These are phyloP conservation scores for Euwallacea similis DNA, from an alignment of 1,140 invertebrate genomes.

Conservation along the genomic window DNA sequence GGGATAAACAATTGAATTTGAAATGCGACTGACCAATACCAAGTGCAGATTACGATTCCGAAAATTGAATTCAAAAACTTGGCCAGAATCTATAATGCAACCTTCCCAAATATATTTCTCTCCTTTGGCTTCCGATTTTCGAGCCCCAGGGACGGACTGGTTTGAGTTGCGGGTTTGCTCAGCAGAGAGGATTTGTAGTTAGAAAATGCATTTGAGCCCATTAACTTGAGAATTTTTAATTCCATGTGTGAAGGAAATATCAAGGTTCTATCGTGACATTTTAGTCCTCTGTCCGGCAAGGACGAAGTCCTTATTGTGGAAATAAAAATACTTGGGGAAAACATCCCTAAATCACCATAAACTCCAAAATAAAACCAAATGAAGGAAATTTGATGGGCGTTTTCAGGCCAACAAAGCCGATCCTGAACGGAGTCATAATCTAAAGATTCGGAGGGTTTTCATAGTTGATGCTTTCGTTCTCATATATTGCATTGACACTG, in stretches of 20 bases:
- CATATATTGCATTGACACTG: conserved; percentile 43
- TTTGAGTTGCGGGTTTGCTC: background rate
- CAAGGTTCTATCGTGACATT: too few species aligned
- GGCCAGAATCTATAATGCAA: conserved; percentile 54
- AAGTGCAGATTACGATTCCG: conserved; percentile 51
- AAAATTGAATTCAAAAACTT: conserved; percentile 57
- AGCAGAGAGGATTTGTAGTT: too few species aligned
- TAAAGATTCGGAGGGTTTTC: conserved; percentile 26
- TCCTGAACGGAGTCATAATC: conserved; percentile 8
- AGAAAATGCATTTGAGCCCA: too few species aligned
- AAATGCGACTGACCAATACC: conserved; percentile 54
- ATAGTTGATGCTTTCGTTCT: conserved; percentile 30
- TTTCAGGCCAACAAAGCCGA: background rate
- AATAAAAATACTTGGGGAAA: too few species aligned
- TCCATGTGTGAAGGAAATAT: too few species aligned
- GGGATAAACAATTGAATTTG: conserved; percentile 54
- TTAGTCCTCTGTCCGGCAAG: too few species aligned
- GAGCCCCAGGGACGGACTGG: conserved; percentile 15
- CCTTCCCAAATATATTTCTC: conserved; percentile 50
- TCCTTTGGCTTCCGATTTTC: conserved; percentile 45
- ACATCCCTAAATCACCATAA: too few species aligned
- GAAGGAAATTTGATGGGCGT: too few species aligned
- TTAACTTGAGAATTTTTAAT: too few species aligned
- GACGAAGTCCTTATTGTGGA: too few species aligned
- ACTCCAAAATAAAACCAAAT: too few species aligned